Evolutionary conservation across 1,140 invertebrate species (phyloP).

Genomic region (Orchestia grillus): DNA sequence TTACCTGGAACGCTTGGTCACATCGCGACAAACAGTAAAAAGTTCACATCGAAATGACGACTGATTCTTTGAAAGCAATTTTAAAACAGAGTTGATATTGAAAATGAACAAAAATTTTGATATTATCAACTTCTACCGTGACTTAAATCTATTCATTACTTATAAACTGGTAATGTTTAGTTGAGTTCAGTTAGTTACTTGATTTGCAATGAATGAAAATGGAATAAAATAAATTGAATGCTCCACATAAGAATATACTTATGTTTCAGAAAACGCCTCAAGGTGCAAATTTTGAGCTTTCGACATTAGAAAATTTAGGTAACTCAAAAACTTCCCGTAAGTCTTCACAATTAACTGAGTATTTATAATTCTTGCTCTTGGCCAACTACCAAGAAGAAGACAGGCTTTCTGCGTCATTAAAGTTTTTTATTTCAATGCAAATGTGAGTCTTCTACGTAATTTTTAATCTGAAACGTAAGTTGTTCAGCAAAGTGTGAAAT

Average conservation of each 20-base stretch:
- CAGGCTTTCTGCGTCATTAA: background rate
- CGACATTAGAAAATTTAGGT: background rate
- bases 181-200: background rate
- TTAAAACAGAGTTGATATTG: background rate
- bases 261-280: background rate
- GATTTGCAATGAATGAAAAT: background rate
- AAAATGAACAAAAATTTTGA: background rate
- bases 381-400: background rate
- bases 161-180: background rate
- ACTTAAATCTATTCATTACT: background rate
- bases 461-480: background rate
- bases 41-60: no score
- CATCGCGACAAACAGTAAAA: no score
- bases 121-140: background rate
- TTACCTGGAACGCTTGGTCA: no score
- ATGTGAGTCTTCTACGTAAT: no score
- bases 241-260: background rate
- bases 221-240: background rate
- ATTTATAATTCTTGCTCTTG: background rate
- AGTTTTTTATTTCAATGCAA: background rate
- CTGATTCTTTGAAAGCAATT: no score
- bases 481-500: background rate
- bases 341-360: background rate
- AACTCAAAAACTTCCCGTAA: background rate
- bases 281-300: no score